Evolutionary conservation across 2,888 invertebrate genomes (phyloP).

Genomic region (Netelia melanura): DNA sequence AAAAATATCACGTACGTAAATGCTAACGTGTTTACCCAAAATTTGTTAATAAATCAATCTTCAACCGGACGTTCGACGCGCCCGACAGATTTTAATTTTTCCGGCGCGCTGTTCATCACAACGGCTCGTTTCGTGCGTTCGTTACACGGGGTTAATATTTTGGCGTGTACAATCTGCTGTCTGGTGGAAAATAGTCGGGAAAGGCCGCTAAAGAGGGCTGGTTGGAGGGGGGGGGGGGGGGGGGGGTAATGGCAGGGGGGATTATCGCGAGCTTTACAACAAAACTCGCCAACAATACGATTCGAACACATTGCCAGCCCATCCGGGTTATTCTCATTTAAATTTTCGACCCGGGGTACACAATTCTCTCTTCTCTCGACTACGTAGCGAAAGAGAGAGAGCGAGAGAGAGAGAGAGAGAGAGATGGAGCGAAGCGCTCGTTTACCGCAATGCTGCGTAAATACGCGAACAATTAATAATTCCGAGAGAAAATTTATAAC

Average conservation of each 20-base stretch:
- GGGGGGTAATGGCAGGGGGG: conserved; percentile 21
- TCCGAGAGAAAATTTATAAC: conserved; percentile 35
- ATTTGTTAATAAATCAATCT: conserved; percentile 54
- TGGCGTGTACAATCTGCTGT: conserved; percentile 14
- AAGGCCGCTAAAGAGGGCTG: conserved; percentile 67
- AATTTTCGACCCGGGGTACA: conserved; percentile 75
- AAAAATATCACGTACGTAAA: conserved; percentile 18
- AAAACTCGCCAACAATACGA: conserved; percentile 76
- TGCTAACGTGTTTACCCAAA: conserved; percentile 32
- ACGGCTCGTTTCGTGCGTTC: not conserved
- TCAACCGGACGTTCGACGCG: conserved; percentile 3
- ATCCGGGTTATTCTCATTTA: conserved; percentile 82
- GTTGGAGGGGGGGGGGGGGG: conserved; percentile 21
- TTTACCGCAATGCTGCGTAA: conserved; percentile 35
- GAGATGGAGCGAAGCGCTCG: not conserved
- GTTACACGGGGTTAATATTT: conserved; percentile 17
- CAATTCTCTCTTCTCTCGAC: conserved; percentile 18
- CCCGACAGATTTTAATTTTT: conserved; percentile 51
- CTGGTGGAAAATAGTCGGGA: conserved; percentile 68
- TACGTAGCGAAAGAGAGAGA: not conserved
- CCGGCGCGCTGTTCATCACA: conserved; percentile 3
- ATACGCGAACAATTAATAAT: conserved; percentile 46
- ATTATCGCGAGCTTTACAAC: conserved; percentile 61
- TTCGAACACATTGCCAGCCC: conserved; percentile 78
- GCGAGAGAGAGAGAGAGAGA: no score